phyloP scores from a whole-genome alignment of 2,797 vertebrate species.

The Channallabes apus region DNA sequence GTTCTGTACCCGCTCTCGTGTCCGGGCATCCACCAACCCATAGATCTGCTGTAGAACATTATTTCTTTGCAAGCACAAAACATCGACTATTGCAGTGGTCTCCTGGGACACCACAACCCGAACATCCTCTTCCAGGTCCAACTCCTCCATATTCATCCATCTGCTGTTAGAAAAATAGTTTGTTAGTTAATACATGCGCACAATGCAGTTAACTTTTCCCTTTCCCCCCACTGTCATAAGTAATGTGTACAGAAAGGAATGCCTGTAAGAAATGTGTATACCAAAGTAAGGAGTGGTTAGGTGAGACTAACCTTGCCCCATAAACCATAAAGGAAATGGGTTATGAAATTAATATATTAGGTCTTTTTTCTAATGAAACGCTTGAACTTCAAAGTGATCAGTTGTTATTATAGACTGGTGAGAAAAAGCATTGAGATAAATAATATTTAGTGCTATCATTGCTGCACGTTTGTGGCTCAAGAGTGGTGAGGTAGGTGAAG shows the following conservation, averaged over 20 bases:
- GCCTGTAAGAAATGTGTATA: background rate
- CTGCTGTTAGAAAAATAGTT: slow-evolving; percentile 52
- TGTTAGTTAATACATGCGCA: slow-evolving; percentile 4
- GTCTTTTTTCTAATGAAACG: background rate
- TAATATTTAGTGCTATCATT: too few species aligned
- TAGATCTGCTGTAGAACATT: slow-evolving; percentile 61
- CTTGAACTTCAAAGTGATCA: too few species aligned
- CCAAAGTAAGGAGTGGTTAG: background rate
- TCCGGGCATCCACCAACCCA: slow-evolving; percentile 58
- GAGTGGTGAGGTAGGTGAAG: background rate
- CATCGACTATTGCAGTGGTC: slow-evolving; percentile 65
- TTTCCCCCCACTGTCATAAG: background rate
- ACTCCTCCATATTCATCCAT: slow-evolving; percentile 66
- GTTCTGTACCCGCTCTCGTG: background rate
- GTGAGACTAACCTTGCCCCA: too few species aligned
- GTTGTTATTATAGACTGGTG: too few species aligned
- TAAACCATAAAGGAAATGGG: background rate
- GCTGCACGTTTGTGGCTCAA: background rate
- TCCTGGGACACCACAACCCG: slow-evolving; percentile 59
- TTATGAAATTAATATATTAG: too few species aligned
- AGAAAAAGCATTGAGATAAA: background rate
- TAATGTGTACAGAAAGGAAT: background rate
- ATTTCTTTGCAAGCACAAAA: slow-evolving; percentile 62
- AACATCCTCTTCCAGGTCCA: slow-evolving; percentile 53
- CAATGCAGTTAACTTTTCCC: background rate